phyloP scores from a whole-genome alignment of 2,797 vertebrate species.

The Pipistrellus nathusii region DNA sequence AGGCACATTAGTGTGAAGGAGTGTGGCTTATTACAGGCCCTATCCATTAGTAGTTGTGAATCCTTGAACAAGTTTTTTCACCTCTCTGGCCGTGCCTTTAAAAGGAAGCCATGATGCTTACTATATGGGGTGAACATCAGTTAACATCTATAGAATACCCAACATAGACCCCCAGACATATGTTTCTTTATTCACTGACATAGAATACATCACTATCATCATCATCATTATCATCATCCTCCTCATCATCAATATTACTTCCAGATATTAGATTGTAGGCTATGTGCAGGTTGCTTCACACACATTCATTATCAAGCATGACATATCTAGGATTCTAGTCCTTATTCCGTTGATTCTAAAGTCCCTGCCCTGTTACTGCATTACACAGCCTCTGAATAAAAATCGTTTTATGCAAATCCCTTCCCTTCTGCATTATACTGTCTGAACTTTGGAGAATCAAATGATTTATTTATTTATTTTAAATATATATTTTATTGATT shows the following conservation, averaged over 20 bases:
- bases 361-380: not conserved
- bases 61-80: not conserved
- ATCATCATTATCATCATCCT: not conserved
- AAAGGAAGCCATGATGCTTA: not conserved
- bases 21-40: not conserved
- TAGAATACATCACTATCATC: not conserved
- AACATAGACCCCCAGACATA: not conserved
- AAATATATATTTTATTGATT: too few species aligned
- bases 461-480: not conserved
- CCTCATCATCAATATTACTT: not conserved
- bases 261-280: not conserved
- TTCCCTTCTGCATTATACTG: slow-evolving; percentile 33
- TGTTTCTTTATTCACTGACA: not conserved
- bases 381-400: not conserved
- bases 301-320: not conserved
- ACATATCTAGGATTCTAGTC: not conserved
- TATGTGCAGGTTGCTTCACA: not conserved
- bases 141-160: not conserved
- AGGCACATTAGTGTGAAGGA: not conserved
- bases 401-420: not conserved
- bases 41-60: not conserved
- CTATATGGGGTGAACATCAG: not conserved
- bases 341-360: not conserved
- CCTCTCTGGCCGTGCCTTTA: slow-evolving; percentile 27
- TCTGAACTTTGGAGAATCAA: not conserved